phyloP scores from a whole-genome alignment of 2,888 invertebrate genomes.

The Rotaria macrura region DNA sequence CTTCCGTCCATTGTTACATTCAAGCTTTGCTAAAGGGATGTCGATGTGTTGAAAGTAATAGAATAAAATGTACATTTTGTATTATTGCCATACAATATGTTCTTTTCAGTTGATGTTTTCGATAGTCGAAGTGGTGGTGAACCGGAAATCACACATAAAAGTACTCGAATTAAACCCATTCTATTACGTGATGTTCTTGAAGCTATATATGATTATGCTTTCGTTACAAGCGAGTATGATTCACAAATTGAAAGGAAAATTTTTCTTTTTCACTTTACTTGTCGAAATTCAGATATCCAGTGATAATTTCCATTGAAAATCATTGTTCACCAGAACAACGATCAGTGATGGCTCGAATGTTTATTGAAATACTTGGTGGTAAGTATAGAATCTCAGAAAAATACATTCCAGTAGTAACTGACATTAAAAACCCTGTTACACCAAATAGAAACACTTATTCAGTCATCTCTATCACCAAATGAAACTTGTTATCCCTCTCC shows the following conservation, averaged over 20 bases:
- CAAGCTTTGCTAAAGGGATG: conserved; percentile 7
- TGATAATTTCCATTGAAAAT: conserved; percentile 20
- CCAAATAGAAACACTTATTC: background rate
- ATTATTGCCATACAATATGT: background rate
- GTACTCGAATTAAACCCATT: background rate
- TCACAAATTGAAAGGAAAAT: too few species aligned
- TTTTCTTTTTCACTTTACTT: too few species aligned
- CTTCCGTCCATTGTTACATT: conserved; percentile 16
- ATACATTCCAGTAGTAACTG: too few species aligned
- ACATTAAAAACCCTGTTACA: background rate
- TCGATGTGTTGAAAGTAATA: conserved; percentile 14
- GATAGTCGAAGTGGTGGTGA: background rate
- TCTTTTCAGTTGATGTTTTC: background rate
- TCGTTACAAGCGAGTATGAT: conserved; percentile 6
- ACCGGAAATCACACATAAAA: conserved; percentile 13
- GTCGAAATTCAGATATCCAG: background rate
- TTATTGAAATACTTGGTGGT: background rate
- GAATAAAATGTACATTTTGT: background rate
- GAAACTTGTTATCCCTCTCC: background rate
- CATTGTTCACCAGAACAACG: background rate
- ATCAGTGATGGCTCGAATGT: background rate
- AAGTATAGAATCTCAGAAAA: background rate
- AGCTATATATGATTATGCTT: background rate
- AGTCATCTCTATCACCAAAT: background rate
- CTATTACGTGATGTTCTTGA: background rate